Percentiles rank a stretch among this genome's conserved stretches.
Evolutionary conservation across 2,888 invertebrate species (phyloP).

Genomic region (Lepetodrilus schrolli): DNA sequence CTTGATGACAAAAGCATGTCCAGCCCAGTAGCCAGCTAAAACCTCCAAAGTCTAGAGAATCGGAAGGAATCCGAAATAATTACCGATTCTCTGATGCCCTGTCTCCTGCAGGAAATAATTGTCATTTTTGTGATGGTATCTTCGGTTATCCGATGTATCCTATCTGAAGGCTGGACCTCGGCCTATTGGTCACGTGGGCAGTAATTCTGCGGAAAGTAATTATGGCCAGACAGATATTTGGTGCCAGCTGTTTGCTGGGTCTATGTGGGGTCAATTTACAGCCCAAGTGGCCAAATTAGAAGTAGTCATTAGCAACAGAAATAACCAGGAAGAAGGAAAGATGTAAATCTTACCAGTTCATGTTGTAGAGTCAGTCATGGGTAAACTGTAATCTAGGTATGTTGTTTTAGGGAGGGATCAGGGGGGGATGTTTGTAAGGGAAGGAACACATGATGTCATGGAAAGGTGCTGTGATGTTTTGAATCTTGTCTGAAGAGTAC

Average conservation of each 20-base stretch:
- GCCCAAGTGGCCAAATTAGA: slow-evolving; percentile 1
- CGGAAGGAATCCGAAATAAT: background rate
- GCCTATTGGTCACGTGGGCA: too few species aligned
- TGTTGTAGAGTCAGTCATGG: background rate
- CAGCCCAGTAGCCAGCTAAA: background rate
- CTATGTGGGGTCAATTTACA: slow-evolving; percentile 18
- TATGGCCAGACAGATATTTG: background rate
- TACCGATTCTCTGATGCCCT: background rate
- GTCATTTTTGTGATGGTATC: background rate
- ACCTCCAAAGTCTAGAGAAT: background rate
- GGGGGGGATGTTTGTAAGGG: background rate
- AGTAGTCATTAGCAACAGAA: background rate
- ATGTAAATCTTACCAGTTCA: too few species aligned
- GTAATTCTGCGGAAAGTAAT: slow-evolving; percentile 7
- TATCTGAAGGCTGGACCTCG: background rate
- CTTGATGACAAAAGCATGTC: background rate
- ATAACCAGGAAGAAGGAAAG: background rate
- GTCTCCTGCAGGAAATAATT: background rate
- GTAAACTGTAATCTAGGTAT: background rate
- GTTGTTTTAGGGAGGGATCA: background rate
- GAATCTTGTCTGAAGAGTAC: too few species aligned
- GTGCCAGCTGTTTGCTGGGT: background rate
- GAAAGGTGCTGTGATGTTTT: too few species aligned
- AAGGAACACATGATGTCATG: too few species aligned
- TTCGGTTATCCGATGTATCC: background rate